Evolutionary conservation across 2,888 invertebrate genomes (phyloP), one percentile per base, ranked within the genome.

Genomic region (Drosophila lutescens): DNA sequence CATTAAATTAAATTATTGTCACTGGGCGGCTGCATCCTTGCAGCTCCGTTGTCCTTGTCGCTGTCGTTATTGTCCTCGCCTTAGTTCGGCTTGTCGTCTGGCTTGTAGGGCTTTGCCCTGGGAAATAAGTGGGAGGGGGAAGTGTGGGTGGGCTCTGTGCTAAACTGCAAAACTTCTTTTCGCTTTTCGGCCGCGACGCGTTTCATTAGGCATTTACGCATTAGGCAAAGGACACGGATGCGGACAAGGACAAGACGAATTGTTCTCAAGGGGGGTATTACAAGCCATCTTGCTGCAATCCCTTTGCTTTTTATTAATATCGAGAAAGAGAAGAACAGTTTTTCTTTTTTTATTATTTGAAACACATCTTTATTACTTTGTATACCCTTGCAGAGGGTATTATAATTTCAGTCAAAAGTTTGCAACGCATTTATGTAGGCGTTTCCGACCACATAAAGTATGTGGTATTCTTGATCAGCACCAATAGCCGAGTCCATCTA

Each of bases 1-100:
- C 86, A 86, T 86, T 86, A 86, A 86, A 86, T 86, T 86, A 89
- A 86, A 86, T 89, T 86, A 86, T 86, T 86, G 89, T 80, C 86
- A 73, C 78, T 57, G 79, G 76, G 72, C 58, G 71, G 57, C 63
- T 51, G 47, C 76, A 61, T 57, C 47, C 43, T 32, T 50, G 50
- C 17, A 38, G 53, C 70, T 43, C 53, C 36, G 50, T 20, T 60
- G 65, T 55, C 30, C 67, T 67, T 58, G 71, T 55, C 44, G 57
- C 55, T 63, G 58, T 57, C 61, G 72, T 73, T 49, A 56, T 73
- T 74, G 71, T 71, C 56, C 71, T 59, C 69, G 59, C 82, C 87
- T 84, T 81, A 77, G 79, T 81, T 69, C 57, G 58, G 59, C 60
- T 83, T 74, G 73, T 77, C 61, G 74, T 57, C 66, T 38, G 32